A percentile compares a stretch with the other conserved stretches of the same genome.
Evolutionary conservation across 2,113 vertebrate species (phyloP).

Genomic region (Cnemophilus loriae): DNA sequence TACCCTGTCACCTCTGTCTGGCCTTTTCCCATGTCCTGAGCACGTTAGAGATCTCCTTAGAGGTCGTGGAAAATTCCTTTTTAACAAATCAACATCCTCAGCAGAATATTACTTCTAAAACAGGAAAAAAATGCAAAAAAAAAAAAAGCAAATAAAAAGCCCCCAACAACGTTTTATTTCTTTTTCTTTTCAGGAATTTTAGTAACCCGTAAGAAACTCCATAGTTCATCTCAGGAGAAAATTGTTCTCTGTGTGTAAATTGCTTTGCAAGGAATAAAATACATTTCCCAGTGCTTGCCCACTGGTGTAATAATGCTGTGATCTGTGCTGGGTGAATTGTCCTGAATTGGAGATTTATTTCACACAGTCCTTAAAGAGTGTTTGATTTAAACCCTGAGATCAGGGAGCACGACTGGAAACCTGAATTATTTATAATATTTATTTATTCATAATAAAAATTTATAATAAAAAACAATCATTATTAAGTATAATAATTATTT

Average conservation of each 20-base stretch:
- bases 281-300: neutral
- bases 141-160: rapidly evolving
- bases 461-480: neutral
- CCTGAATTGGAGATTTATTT: neutral
- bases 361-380: neutral
- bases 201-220: neutral
- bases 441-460: too few relatives aligned
- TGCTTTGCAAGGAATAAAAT: neutral
- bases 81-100: neutral
- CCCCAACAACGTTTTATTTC: rapidly evolving
- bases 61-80: neutral
- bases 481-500: neutral
- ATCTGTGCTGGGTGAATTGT: neutral
- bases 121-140: neutral
- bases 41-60: neutral
- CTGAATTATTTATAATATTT: neutral
- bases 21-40: neutral
- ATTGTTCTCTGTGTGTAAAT: neutral
- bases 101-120: neutral
- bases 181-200: neutral
- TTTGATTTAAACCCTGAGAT: neutral
- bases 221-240: neutral
- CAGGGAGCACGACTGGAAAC: neutral
- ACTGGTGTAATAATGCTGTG: neutral
- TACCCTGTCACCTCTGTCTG: too few relatives aligned